Evolutionary conservation across 2,888 invertebrate genomes (phyloP).

Genomic region (Pristionchus fissidentatus): DNA sequence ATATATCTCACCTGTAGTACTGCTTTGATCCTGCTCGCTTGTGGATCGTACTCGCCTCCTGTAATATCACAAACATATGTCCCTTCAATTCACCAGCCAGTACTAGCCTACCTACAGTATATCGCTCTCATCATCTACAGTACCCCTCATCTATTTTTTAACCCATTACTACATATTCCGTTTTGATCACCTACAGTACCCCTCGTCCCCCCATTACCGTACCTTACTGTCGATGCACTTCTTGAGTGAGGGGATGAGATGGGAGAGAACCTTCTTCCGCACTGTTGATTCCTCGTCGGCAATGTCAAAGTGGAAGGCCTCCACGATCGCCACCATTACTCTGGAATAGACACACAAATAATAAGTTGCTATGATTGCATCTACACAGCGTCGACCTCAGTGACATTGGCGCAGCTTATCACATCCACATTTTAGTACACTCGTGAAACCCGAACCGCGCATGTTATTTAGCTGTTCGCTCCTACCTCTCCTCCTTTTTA

Average conservation of each 20-base stretch:
- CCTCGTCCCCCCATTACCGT: too few relatives aligned
- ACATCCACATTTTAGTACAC: neutral
- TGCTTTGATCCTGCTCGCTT: conserved; percentile 15
- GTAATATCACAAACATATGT: too few relatives aligned
- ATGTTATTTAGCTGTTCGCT: neutral
- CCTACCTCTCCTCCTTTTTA: too few relatives aligned
- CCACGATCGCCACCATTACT: conserved; percentile 82
- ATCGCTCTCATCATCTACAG: too few relatives aligned
- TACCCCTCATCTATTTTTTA: too few relatives aligned
- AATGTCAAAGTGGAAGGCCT: conserved; percentile 92
- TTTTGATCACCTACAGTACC: too few relatives aligned
- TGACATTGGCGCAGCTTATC: too few relatives aligned
- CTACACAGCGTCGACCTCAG: too few relatives aligned
- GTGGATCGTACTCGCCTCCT: conserved; percentile 32
- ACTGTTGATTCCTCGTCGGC: conserved; percentile 17
- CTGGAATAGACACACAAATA: conserved; percentile 60
- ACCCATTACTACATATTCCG: too few relatives aligned
- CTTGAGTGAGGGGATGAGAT: conserved; percentile 87
- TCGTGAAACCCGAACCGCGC: neutral
- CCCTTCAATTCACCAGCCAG: neutral
- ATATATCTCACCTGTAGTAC: conserved; percentile 23
- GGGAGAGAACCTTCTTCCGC: conserved; percentile 79
- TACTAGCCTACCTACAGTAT: neutral
- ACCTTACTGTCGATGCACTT: conserved; percentile 80
- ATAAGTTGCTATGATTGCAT: neutral